These are phyloP conservation scores for Temnothorax curvispinosus DNA, from an alignment of 1,140 invertebrate genomes.

Conservation along the genomic window DNA sequence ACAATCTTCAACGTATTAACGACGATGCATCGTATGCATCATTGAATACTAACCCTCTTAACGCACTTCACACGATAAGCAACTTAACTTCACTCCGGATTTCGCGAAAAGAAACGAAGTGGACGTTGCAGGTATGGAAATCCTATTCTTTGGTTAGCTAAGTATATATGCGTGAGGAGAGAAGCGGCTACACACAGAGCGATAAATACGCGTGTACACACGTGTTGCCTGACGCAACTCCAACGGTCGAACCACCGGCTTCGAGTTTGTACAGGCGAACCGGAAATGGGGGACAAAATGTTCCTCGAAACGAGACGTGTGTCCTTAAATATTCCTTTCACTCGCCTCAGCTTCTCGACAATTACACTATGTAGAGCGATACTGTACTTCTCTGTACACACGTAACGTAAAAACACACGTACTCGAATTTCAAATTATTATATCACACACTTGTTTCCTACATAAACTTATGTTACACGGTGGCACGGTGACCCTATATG, in stretches of 20 bases:
- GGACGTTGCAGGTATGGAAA: constrained; percentile 67
- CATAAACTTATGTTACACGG: background rate
- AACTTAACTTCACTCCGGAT: constrained; percentile 15
- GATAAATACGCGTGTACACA: constrained; percentile 71
- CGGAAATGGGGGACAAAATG: constrained; percentile 73
- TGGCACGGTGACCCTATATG: too few species aligned
- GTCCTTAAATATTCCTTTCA: constrained; percentile 74
- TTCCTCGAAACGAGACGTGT: constrained; percentile 70
- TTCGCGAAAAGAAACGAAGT: constrained; percentile 57
- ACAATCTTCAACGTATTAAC: background rate
- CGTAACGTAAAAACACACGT: background rate
- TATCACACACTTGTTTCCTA: background rate
- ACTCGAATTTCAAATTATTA: constrained; percentile 24
- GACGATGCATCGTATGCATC: background rate
- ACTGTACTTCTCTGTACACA: background rate
- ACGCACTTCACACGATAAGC: constrained; percentile 25
- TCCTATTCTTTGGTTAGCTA: constrained; percentile 60
- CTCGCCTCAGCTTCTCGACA: constrained; percentile 50
- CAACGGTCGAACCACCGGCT: constrained; percentile 76
- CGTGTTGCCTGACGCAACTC: constrained; percentile 75
- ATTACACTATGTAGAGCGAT: constrained; percentile 25
- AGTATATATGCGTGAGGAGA: constrained; percentile 26
- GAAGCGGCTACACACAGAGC: constrained; percentile 47
- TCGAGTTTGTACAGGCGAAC: constrained; percentile 78
- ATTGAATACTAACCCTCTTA: constrained; percentile 23